Percentiles rank a stretch among this genome's conserved stretches.
These are phyloP conservation scores for Acanthosepion lycidas DNA, from an alignment of 2,888 invertebrate species.

Conservation along the genomic window DNA sequence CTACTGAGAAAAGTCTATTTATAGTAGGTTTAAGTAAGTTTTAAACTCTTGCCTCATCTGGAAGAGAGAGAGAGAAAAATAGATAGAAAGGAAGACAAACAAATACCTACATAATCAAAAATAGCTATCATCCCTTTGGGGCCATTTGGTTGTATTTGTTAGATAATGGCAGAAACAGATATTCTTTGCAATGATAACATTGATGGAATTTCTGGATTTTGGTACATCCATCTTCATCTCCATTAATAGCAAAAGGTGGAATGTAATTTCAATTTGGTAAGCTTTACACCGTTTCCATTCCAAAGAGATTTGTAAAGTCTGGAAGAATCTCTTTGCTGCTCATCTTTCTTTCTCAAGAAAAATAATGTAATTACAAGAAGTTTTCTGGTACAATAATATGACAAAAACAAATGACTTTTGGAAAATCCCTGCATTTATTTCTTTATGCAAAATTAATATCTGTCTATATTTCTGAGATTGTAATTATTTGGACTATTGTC, in stretches of 20 bases:
- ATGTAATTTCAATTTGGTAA: background rate
- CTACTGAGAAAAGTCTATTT: too few relatives aligned
- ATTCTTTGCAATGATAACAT: background rate
- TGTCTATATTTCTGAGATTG: too few relatives aligned
- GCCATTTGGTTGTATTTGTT: slow-evolving; percentile 20
- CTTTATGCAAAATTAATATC: too few relatives aligned
- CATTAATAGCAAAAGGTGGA: background rate
- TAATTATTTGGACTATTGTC: too few relatives aligned
- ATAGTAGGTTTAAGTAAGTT: background rate
- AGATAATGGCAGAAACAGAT: background rate
- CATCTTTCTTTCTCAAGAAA: too few relatives aligned
- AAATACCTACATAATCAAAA: background rate
- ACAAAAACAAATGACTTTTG: too few relatives aligned
- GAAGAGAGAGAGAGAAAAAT: background rate
- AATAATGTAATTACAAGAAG: too few relatives aligned
- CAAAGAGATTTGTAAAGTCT: background rate
- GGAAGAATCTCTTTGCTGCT: too few relatives aligned
- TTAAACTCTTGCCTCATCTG: background rate
- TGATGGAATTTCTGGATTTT: background rate
- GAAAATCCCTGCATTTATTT: too few relatives aligned
- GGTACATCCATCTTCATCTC: background rate
- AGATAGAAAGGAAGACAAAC: background rate
- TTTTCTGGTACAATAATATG: too few relatives aligned
- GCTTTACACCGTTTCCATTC: background rate
- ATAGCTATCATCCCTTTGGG: background rate